A percentile compares a stretch with the other conserved stretches of the same genome.
Evolutionary conservation across 2,113 vertebrate genomes (phyloP).

Genomic region (Macquaria australasica): DNA sequence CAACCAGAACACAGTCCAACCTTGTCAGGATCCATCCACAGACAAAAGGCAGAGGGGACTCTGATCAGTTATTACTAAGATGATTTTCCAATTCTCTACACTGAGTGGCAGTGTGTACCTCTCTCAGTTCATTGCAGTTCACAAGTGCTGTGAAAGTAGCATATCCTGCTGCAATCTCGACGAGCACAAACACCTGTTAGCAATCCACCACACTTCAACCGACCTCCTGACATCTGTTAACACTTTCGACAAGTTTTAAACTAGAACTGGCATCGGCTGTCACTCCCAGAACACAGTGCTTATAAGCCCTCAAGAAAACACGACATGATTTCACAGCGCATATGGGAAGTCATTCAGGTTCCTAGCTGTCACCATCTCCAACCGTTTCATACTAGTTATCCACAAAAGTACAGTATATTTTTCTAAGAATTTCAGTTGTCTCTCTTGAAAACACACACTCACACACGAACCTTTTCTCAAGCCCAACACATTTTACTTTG

Average conservation of each 20-base stretch:
- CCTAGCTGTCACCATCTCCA: background rate
- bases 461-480: background rate
- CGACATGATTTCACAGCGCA: background rate
- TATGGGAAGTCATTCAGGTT: background rate
- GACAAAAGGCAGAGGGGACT: background rate
- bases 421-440: background rate
- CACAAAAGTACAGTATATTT: background rate
- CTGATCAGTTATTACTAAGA: background rate
- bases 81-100: slow-evolving; percentile 26
- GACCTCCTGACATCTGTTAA: background rate
- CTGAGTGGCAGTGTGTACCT: slow-evolving; percentile 66
- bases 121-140: background rate
- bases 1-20: background rate
- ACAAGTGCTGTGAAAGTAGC: slow-evolving; percentile 13
- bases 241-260: background rate
- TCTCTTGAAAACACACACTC: background rate
- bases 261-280: background rate
- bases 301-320: background rate
- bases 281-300: background rate
- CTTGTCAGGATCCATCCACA: background rate
- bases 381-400: slow-evolving; percentile 5
- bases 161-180: background rate
- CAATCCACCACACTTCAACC: background rate
- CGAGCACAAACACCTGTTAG: slow-evolving; percentile 15
- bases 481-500: background rate